Percentiles rank a stretch among this genome's conserved stretches.
phyloP scores from a whole-genome alignment of 2,797 vertebrate genomes.

The Dallia pectoralis region DNA sequence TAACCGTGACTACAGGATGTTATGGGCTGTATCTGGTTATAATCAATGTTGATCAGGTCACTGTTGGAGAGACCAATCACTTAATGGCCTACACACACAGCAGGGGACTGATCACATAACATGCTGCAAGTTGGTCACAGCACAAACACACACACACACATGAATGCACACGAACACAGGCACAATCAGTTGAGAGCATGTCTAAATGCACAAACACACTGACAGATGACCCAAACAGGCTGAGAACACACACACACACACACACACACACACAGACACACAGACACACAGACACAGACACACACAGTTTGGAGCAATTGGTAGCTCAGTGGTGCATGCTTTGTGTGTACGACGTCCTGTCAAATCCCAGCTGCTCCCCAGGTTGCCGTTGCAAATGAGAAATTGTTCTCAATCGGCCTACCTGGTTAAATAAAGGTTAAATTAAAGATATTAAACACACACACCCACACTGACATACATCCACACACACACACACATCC shows the following conservation, averaged over 20 bases:
- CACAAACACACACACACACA: background rate
- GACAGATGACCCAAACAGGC: background rate
- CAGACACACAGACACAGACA: slow-evolving; percentile 1
- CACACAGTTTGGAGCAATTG: too few species aligned
- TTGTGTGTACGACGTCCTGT: too few species aligned
- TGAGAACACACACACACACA: background rate
- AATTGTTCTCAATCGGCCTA: too few species aligned
- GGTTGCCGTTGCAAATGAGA: too few species aligned
- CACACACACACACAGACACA: slow-evolving; percentile 1
- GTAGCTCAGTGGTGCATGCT: too few species aligned
- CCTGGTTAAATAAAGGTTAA: too few species aligned
- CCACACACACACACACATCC: slow-evolving; percentile 4
- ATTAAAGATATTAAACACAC: too few species aligned
- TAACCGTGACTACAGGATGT: slow-evolving; percentile 22
- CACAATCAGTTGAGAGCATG: background rate
- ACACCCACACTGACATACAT: too few species aligned
- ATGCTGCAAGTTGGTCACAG: background rate
- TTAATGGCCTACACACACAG: background rate
- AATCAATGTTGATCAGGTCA: slow-evolving; percentile 39
- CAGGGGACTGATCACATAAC: background rate
- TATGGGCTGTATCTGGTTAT: slow-evolving; percentile 6
- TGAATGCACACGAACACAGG: background rate
- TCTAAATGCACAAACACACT: background rate
- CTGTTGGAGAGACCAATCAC: slow-evolving; percentile 10
- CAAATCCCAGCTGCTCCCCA: too few species aligned